phyloP scores from a whole-genome alignment of 1,140 invertebrate genomes.

The Frieseomelitta varia region DNA sequence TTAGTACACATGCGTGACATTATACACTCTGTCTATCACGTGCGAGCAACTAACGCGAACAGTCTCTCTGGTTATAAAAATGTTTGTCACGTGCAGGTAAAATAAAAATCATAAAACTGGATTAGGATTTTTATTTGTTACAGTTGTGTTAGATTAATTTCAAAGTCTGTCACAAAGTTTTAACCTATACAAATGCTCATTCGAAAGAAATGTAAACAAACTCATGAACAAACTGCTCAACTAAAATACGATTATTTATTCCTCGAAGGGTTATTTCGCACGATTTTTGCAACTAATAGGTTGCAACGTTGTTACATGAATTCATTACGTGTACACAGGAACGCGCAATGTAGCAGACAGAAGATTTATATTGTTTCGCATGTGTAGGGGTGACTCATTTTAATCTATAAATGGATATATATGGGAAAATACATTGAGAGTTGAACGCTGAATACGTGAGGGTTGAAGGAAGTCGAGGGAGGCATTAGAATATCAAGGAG shows the following conservation, averaged over 20 bases:
- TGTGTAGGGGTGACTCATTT: constrained; percentile 24
- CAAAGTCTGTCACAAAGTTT: not conserved
- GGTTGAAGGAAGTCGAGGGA: constrained; percentile 15
- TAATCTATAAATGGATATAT: constrained; percentile 44
- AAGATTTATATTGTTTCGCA: constrained; percentile 19
- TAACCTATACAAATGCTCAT: not conserved
- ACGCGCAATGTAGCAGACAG: not conserved
- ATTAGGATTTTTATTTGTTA: not conserved
- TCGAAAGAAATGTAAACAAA: not conserved
- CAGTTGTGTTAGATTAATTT: not conserved
- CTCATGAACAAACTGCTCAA: not conserved
- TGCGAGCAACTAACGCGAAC: not conserved
- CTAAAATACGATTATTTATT: not conserved
- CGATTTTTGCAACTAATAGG: not conserved
- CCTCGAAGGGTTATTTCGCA: too few relatives aligned
- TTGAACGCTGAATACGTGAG: constrained; percentile 8
- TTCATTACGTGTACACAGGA: not conserved
- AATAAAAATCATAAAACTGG: not conserved
- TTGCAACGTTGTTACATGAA: not conserved
- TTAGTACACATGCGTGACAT: too few relatives aligned
- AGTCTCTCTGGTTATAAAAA: not conserved
- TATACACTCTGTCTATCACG: not conserved
- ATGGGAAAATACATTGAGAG: constrained; percentile 27
- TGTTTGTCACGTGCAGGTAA: not conserved
- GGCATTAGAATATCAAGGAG: constrained; percentile 30